Percentiles rank a stretch among this genome's conserved stretches.
Conservation (phyloP, 2,797 vertebrate genomes). For the Clarias platycephalus region DNA sequence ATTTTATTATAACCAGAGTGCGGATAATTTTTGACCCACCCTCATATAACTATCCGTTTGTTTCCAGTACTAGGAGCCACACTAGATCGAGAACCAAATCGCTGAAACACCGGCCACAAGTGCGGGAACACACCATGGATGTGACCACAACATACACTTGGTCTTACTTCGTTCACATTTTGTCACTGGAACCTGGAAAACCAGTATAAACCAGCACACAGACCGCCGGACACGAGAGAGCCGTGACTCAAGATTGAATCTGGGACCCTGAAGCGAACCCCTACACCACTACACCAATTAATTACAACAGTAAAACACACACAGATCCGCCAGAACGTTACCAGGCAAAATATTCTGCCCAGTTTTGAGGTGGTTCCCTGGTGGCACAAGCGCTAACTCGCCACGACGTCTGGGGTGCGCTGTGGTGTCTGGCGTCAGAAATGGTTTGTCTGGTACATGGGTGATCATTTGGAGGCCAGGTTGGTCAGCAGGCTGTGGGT, state of each 20-base stretch:
- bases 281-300: not conserved
- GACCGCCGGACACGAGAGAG: not conserved
- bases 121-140: not conserved
- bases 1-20: no score
- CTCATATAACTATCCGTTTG: no score
- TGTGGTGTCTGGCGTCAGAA: no score
- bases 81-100: no score
- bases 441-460: no score
- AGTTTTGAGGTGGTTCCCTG: no score
- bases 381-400: no score
- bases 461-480: no score
- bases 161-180: not conserved
- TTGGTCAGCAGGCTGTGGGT: no score
- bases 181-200: not conserved
- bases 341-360: not conserved
- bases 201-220: not conserved
- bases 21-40: no score
- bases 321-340: no score
- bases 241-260: not conserved
- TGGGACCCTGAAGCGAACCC: not conserved
- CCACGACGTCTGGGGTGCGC: no score
- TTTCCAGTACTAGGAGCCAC: not conserved
- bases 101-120: not conserved
- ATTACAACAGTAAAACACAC: not conserved
- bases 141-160: not conserved